A percentile compares a stretch with the other conserved stretches of the same genome.
These are phyloP conservation scores for Rhegmatorhina hoffmannsi DNA, from an alignment of 2,113 vertebrate species.

Conservation along the genomic window DNA sequence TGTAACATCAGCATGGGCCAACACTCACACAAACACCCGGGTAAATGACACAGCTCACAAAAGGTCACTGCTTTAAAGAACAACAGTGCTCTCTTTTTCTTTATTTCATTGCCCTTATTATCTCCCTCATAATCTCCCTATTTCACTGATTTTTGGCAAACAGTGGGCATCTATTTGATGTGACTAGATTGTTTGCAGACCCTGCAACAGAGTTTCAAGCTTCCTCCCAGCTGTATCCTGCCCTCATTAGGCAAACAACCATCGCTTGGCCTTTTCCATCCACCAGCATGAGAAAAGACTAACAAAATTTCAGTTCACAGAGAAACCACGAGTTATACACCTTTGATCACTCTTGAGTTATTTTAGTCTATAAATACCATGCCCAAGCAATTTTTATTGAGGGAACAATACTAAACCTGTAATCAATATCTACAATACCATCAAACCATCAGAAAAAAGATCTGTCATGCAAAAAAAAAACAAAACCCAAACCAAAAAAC, in stretches of 20 bases:
- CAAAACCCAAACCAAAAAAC: background rate
- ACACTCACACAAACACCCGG: background rate
- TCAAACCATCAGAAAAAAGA: background rate
- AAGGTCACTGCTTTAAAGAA: conserved; percentile 9
- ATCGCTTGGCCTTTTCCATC: conserved; percentile 6
- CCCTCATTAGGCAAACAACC: conserved; percentile 42
- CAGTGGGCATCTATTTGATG: conserved; percentile 45
- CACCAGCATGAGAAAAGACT: background rate
- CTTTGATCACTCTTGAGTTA: background rate
- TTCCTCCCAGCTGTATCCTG: conserved; percentile 47
- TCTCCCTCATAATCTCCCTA: conserved; percentile 12
- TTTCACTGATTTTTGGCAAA: conserved; percentile 60
- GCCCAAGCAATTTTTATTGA: background rate
- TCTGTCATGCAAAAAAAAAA: background rate
- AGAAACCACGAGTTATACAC: background rate
- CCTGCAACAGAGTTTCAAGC: conserved; percentile 4
- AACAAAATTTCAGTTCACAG: background rate
- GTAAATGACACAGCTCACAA: conserved; percentile 14
- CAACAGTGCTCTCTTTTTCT: background rate
- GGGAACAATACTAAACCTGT: background rate
- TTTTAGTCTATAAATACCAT: background rate
- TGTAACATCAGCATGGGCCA: background rate
- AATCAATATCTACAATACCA: background rate
- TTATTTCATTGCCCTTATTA: conserved; percentile 21
- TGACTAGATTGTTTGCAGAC: conserved; percentile 40